phyloP scores from a whole-genome alignment of 2,888 invertebrate species.

The Leucozona laternaria region DNA sequence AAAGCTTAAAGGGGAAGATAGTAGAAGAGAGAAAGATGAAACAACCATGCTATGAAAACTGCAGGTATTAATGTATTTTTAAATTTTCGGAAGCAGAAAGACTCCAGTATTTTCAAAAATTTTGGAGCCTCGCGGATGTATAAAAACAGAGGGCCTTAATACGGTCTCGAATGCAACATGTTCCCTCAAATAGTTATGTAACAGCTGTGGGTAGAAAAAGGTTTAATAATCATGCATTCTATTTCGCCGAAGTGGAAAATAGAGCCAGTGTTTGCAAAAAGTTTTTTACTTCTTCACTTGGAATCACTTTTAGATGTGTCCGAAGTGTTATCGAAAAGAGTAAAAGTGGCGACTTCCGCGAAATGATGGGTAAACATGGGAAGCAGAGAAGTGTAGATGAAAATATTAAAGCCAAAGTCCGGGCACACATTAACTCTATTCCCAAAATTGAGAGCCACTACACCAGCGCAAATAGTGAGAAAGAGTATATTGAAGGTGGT shows the following conservation, averaged over 20 bases:
- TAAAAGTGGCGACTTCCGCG: not conserved
- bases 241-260: not conserved
- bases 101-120: not conserved
- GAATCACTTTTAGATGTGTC: not conserved
- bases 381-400: conserved; percentile 25
- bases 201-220: not conserved
- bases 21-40: conserved; percentile 2
- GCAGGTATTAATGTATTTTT: not conserved
- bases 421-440: conserved; percentile 8
- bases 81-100: not conserved
- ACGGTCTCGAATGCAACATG: not conserved
- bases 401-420: conserved; percentile 9
- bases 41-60: not conserved
- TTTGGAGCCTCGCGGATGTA: not conserved
- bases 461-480: not conserved
- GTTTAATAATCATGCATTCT: not conserved
- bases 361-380: conserved; percentile 20
- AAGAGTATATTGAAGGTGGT: not conserved
- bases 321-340: conserved; percentile 36
- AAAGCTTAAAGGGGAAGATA: not conserved
- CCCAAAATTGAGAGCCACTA: not conserved
- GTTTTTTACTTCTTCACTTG: not conserved
- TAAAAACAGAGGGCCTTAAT: not conserved
- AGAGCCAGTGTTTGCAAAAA: not conserved
- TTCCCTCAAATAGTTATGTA: not conserved